Evolutionary conservation across 1,140 invertebrate species (phyloP).

Genomic region (Colletes gigas): DNA sequence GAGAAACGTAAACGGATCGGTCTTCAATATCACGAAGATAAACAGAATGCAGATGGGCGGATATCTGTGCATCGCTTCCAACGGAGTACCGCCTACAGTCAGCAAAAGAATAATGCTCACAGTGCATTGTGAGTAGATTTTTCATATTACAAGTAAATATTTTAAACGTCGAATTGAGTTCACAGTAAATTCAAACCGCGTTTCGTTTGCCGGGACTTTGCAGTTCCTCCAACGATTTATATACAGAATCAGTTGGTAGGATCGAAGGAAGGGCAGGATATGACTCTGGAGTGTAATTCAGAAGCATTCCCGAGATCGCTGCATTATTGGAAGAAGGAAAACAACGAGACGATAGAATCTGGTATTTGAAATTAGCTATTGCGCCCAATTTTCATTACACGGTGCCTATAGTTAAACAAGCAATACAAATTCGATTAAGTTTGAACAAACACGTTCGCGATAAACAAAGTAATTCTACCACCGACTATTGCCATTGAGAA

Average conservation of each 20-base stretch:
- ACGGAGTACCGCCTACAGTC: conserved; percentile 92
- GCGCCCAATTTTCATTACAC: not conserved
- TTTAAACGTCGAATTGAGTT: not conserved
- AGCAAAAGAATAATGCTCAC: conserved; percentile 93
- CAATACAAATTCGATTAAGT: too few species aligned
- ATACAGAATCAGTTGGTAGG: conserved; percentile 92
- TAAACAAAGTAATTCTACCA: too few species aligned
- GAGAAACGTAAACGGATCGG: conserved; percentile 85
- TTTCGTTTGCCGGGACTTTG: not conserved
- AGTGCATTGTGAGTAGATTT: conserved; percentile 90
- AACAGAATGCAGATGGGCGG: conserved; percentile 94
- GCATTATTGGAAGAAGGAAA: conserved; percentile 91
- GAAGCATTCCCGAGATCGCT: conserved; percentile 94
- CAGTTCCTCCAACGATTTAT: conserved; percentile 92
- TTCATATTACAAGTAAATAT: not conserved
- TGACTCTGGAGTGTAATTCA: conserved; percentile 90
- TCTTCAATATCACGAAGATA: conserved; percentile 90
- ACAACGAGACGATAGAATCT: conserved; percentile 90
- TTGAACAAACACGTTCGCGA: too few species aligned
- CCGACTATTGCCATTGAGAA: too few species aligned
- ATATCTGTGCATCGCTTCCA: conserved; percentile 93
- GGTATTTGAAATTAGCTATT: conserved; percentile 82
- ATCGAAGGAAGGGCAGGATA: conserved; percentile 87
- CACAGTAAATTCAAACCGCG: not conserved
- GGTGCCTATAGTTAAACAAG: too few species aligned